Base-by-base conservation (phyloP, 2,113 vertebrate genomes). In the Nibea albiflora region DNA sequence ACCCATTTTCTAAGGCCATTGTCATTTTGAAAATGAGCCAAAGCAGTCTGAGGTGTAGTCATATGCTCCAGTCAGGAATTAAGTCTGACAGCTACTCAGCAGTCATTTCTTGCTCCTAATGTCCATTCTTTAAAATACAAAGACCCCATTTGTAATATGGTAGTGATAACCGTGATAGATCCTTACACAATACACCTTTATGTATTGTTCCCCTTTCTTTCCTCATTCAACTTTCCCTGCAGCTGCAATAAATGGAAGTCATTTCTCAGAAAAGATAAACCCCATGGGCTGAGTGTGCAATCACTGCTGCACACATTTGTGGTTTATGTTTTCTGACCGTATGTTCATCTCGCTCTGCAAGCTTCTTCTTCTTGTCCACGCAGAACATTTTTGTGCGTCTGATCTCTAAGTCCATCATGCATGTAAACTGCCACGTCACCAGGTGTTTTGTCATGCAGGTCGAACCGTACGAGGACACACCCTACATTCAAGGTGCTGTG, bases 401-500 rank as follows among this genome's bases (percentile, higher is more conserved):
- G n/a, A 61, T 64, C 3, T 79, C 31, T n/a, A 16, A 56, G 26
- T 42, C 12, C 12, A 7, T 57, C 22, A n/a, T 44, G 31, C 56
- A 15, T 46, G 11, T 14, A 42, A 70, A 80, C 39, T 39, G 44
- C 44, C 54, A 90, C 56, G 70, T 67, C 63, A 77, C 65, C 50
- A 50, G 35, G 22, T 79, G 52, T 89, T 90, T 85, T 91, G 44
- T 73, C 78, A 81, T 77, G 66, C 93, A 98, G 97, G 95, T 96
- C 85, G 95, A 95, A 85, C 95, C 96, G 24, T 96, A 92, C 78
- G 95, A 95, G 85, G 93, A 94, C 70, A 90, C 94, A 0, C 92
- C 94, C 66, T 94, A 94, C 85, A 94, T 90, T 90, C 95, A 96
- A 92, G 94, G 95, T 88, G 96, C 96, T 0, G 94, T 99, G 90